phyloP scores from a whole-genome alignment of 2,113 vertebrate genomes.

The Nycticryphes semicollaris region DNA sequence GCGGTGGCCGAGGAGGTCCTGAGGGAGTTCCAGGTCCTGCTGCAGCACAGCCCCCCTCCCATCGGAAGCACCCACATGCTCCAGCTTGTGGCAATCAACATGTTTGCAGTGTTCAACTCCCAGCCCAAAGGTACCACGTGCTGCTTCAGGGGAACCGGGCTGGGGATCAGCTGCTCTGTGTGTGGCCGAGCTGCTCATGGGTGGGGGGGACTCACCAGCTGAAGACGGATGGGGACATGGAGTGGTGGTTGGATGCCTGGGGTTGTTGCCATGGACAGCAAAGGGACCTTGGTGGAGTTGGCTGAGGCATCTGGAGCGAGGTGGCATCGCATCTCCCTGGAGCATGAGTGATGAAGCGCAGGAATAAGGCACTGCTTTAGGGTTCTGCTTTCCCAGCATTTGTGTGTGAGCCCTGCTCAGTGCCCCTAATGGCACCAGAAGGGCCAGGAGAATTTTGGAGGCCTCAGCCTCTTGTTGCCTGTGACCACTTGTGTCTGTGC shows the following conservation, averaged over 20 bases:
- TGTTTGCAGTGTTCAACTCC: constrained; percentile 94
- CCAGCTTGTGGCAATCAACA: constrained; percentile 97
- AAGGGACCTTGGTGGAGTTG: neutral
- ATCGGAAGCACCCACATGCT: constrained; percentile 91
- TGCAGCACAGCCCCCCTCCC: constrained; percentile 89
- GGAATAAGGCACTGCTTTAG: neutral
- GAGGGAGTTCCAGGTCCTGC: constrained; percentile 89
- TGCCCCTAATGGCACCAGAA: neutral
- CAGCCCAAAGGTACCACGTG: constrained; percentile 84
- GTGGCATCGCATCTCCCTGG: neutral
- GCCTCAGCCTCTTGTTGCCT: neutral
- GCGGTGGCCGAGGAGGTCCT: constrained; percentile 86
- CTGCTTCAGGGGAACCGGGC: neutral
- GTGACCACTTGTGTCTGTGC: neutral
- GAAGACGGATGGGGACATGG: constrained; percentile 20
- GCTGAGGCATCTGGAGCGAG: constrained; percentile 29
- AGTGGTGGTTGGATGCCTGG: constrained; percentile 51
- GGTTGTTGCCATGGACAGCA: neutral
- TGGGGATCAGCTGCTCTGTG: neutral
- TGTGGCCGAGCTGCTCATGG: neutral
- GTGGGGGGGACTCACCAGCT: neutral
- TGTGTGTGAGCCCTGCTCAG: neutral
- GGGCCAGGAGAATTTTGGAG: neutral
- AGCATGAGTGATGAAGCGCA: neutral
- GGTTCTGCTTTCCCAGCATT: neutral